These are phyloP conservation scores for Cichlasoma orientale DNA, from an alignment of 2,797 vertebrate genomes.

Conservation along the genomic window DNA sequence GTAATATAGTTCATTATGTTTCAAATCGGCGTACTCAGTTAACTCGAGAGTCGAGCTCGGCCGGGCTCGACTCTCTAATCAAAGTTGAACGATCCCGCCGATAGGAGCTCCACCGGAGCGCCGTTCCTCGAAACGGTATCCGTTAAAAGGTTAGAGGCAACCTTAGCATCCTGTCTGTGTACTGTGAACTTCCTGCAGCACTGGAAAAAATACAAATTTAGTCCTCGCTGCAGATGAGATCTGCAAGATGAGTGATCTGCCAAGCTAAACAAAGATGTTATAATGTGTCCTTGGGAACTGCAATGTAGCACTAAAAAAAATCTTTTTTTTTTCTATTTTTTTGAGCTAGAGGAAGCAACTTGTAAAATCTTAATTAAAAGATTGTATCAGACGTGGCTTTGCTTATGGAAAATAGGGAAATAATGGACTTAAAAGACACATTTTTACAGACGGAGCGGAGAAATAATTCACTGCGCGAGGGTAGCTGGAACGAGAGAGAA, in stretches of 20 bases:
- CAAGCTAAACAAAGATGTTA: slow-evolving; percentile 61
- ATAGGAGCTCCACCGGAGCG: not conserved
- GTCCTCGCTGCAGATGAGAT: slow-evolving; percentile 33
- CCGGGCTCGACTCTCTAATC: slow-evolving; percentile 11
- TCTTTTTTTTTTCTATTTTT: slow-evolving; percentile 28
- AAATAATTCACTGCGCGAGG: slow-evolving; percentile 65
- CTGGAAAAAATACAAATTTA: slow-evolving; percentile 44
- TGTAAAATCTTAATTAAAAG: slow-evolving; percentile 84
- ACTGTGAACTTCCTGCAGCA: slow-evolving; percentile 18
- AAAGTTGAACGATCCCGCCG: not conserved
- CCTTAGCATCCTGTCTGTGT: slow-evolving; percentile 6
- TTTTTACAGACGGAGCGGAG: slow-evolving; percentile 64
- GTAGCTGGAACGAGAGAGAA: slow-evolving; percentile 64
- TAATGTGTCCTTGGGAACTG: slow-evolving; percentile 70
- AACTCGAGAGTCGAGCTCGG: slow-evolving; percentile 7
- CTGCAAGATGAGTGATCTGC: slow-evolving; percentile 60
- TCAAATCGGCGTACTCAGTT: not conserved
- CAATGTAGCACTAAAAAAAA: slow-evolving; percentile 36
- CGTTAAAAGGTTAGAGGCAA: not conserved
- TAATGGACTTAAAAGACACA: slow-evolving; percentile 76
- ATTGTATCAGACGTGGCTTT: slow-evolving; percentile 75
- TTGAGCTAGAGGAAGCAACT: slow-evolving; percentile 69
- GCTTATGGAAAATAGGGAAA: slow-evolving; percentile 76
- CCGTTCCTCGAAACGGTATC: not conserved
- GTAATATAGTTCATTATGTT: slow-evolving; percentile 5